Base-by-base conservation (phyloP, 2,797 vertebrate species). In the Morus bassanus region DNA sequence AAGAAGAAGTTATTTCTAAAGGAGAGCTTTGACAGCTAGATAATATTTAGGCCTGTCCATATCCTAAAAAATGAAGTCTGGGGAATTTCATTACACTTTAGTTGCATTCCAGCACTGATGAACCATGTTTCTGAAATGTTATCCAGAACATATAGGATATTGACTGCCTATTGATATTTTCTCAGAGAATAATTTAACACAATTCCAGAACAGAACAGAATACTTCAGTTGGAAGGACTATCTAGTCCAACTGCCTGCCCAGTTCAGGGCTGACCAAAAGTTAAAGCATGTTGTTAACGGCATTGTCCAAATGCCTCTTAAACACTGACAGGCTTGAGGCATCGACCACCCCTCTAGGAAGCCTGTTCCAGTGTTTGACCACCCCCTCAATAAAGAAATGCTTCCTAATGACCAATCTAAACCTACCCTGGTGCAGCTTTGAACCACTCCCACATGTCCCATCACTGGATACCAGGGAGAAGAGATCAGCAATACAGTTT, bases 391-490 rank as follows among this genome's bases (percentile, higher is more conserved):
- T 50, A 48, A 54, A 63, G 19, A 82, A 63, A 37, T 30, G 14
- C 11, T 76, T 79, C 30, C 33, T 64, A 4, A 24, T 24, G 6
- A 81, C n/a, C 39, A 37, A 7, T 31, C 41, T 72, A 33, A 80
- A 43, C 27, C 18, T 43, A 21, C 41, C 6, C 6, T 35, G 8
- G 19, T 1, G 2, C 67, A 85, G 18, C 30, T 85, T 59, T 89
- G 8, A 57, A 41, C 65, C 12, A 43, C 85, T 72, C 9, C 27
- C 45, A 31, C 0, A 0, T 0, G 3, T 27, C 5, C 46, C 63
- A 1, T 41, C 39, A 7, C 18, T 69, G 41, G 13, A 41, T 88
- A 10, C 6, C 43, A 18, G 24, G 9, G 11, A 64, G 35, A 68
- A 54, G 22, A 74, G 21, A 21, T 70, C 11, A 8, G 3, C 27